Evolutionary conservation across 2,113 vertebrate species (phyloP), one percentile per base, ranked within the genome.

Genomic region (Perca fluviatilis): DNA sequence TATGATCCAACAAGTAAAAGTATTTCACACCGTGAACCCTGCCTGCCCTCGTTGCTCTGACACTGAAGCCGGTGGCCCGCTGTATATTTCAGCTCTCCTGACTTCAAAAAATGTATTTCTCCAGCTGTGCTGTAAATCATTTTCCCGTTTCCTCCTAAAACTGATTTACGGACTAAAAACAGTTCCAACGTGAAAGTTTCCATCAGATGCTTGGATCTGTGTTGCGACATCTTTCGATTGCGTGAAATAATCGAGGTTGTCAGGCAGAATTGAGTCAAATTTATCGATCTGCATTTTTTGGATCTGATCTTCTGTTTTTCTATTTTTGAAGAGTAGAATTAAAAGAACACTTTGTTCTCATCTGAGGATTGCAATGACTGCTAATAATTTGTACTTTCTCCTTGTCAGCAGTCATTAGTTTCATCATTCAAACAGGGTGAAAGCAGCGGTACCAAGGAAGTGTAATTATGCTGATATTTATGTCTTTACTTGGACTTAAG

Each of bases 111-210:
- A 53, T 58, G 72, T 10, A 62, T 33, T 67, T 82, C 54, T 49
- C 21, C 43, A 4, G 27, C 46, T 33, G 36, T 54, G 74, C 61
- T 54, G 60, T 89, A 89, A 89, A 92, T 91, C 77, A 77, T 14
- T 60, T 36, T 25, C 76, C 67, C 65, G n/a, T 57, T 84, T 70
- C 69, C 85, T 78, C 49, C 25, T 70, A 47, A 80, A 89, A 67
- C n/a, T 74, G 82, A 90, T 90, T 91, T 91, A 85, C 76, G 60
- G 62, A 74, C 47, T 58, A 60, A 75, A 70, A 74, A 57, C 36
- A 21, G 1, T 18, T 77, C 60, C 61, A 58, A 50, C 21, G 50
- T 61, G n/a, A 71, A 64, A 67, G 60, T 71, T 73, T 86, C 76
- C 70, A 87, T 81, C 50, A 81, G 40, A 49, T 9, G 30, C 23